Conservation (phyloP, 2,888 invertebrate genomes). For the Lucinisca nassula region DNA sequence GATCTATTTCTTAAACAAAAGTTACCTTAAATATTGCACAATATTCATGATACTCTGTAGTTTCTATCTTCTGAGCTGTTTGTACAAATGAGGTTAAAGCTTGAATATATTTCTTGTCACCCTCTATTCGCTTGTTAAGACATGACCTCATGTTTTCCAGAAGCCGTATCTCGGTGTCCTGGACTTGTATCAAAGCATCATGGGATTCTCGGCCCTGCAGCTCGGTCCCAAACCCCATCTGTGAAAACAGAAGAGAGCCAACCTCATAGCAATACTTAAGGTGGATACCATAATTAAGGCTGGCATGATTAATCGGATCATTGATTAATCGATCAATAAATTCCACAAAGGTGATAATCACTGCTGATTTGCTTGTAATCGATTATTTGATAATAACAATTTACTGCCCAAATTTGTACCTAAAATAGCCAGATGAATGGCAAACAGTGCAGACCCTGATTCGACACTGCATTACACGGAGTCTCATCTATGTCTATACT, state of each 20-base stretch:
- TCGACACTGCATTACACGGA: too few species aligned
- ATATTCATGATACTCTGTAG: conserved; percentile 80
- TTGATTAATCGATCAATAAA: background rate
- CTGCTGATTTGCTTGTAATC: background rate
- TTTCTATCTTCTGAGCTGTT: conserved; percentile 83
- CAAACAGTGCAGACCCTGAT: too few species aligned
- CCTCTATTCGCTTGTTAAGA: conserved; percentile 94
- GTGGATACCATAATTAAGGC: too few species aligned
- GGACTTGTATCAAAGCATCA: conserved; percentile 95
- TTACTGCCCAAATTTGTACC: background rate
- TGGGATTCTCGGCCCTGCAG: conserved; percentile 96
- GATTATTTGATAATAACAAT: background rate
- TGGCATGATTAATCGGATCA: too few species aligned
- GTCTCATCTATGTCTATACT: too few species aligned
- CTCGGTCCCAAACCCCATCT: conserved; percentile 93
- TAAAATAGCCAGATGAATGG: background rate
- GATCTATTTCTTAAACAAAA: too few species aligned
- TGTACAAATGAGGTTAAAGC: conserved; percentile 90
- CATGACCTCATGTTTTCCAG: conserved; percentile 97
- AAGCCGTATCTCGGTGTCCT: conserved; percentile 97
- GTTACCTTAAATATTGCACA: conserved; percentile 83
- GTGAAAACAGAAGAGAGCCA: conserved; percentile 15
- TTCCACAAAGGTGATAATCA: background rate
- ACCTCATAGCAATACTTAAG: background rate
- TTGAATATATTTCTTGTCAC: conserved; percentile 96